Conservation (phyloP, 2,888 invertebrate species). For the Spicauda simplicius region DNA sequence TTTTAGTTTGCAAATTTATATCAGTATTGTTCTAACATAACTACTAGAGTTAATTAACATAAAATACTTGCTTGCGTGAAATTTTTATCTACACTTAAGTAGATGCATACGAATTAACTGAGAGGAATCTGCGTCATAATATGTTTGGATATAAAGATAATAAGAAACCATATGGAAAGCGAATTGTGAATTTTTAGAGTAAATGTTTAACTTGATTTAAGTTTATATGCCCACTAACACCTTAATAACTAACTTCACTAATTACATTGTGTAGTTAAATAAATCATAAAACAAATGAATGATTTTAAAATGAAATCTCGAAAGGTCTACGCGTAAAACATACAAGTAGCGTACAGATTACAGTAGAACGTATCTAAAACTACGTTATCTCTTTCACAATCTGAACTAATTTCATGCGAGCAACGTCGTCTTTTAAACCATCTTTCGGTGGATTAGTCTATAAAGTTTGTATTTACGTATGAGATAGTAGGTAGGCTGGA, state of each 20-base stretch:
- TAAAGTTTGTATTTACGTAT: constrained; percentile 37
- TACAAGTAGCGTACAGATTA: constrained; percentile 10
- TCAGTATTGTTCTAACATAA: constrained; percentile 39
- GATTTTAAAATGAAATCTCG: neutral
- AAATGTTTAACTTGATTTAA: too few species aligned
- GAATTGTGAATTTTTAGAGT: too few species aligned
- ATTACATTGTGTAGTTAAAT: too few species aligned
- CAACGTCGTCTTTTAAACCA: constrained; percentile 20
- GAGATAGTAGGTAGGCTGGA: constrained; percentile 41
- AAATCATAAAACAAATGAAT: neutral
- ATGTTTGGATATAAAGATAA: too few species aligned
- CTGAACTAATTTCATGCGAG: constrained; percentile 30
- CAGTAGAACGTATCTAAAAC: constrained; percentile 1
- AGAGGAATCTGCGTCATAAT: neutral
- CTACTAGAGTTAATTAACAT: neutral
- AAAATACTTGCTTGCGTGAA: neutral
- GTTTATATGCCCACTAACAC: too few species aligned
- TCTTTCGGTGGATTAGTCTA: constrained; percentile 38
- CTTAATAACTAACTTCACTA: too few species aligned
- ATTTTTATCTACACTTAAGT: neutral
- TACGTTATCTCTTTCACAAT: constrained; percentile 36
- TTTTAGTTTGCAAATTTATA: constrained; percentile 43
- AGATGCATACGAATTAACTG: neutral
- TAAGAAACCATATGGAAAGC: too few species aligned
- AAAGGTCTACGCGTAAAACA: neutral